These are phyloP conservation scores for Neomonachus schauinslandi DNA, from an alignment of 2,113 vertebrate genomes.

Conservation along the genomic window DNA sequence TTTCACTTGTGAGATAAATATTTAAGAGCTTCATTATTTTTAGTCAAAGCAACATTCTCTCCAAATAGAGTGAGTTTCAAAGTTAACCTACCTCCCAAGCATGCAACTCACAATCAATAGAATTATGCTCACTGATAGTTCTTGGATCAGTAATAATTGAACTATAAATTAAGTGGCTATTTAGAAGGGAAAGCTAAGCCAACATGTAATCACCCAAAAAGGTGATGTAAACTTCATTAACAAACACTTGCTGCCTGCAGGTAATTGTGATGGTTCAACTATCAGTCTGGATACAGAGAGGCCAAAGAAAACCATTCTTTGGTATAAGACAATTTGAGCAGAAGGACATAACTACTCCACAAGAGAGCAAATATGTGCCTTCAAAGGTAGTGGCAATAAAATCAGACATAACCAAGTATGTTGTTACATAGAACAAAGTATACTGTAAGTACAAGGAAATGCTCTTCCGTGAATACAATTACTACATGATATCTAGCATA, in stretches of 20 bases:
- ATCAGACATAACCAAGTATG: background rate
- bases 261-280: background rate
- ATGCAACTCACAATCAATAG: background rate
- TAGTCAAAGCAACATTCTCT: background rate
- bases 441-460: background rate
- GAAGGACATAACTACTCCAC: background rate
- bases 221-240: constrained; percentile 42
- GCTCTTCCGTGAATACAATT: constrained; percentile 1
- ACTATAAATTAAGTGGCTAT: constrained; percentile 51
- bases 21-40: background rate
- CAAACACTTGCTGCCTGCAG: background rate
- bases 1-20: background rate
- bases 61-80: constrained; percentile 15
- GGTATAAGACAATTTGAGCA: background rate
- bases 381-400: background rate
- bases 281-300: background rate
- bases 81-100: constrained; percentile 11
- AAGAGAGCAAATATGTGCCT: background rate
- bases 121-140: background rate
- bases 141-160: constrained; percentile 55
- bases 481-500: background rate
- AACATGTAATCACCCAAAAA: constrained; percentile 45
- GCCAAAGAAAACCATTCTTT: background rate
- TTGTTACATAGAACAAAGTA: background rate
- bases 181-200: constrained; percentile 51